Evolutionary conservation across 1,140 invertebrate genomes (phyloP).

Genomic region (Drosophila ambigua): DNA sequence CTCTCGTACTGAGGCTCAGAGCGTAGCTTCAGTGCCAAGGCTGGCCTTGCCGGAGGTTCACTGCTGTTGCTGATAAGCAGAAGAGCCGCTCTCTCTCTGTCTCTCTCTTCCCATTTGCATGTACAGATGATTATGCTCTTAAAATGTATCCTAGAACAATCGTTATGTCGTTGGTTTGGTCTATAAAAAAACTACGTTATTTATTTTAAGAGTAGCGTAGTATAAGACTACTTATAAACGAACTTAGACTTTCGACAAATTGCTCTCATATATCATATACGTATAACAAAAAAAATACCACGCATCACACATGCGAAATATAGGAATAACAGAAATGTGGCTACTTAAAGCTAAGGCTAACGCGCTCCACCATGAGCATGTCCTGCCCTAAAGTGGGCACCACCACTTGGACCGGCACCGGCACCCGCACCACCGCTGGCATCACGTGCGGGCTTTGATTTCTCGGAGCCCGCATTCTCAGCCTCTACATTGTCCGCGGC

Average conservation of each 20-base stretch:
- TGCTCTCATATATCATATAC: constrained; percentile 17
- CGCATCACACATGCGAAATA: constrained; percentile 57
- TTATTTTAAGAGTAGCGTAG: constrained; percentile 37
- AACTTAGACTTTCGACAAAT: constrained; percentile 45
- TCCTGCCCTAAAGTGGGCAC: constrained; percentile 55
- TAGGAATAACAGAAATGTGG: constrained; percentile 54
- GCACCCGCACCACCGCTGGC: neutral
- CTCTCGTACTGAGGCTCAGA: constrained; percentile 60
- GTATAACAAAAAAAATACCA: constrained; percentile 54
- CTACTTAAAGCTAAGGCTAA: constrained; percentile 28
- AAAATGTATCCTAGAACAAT: constrained; percentile 2
- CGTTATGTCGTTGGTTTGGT: neutral
- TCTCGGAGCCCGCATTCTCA: constrained; percentile 7
- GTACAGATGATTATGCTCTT: constrained; percentile 5
- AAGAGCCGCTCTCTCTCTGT: constrained; percentile 33
- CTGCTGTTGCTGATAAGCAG: constrained; percentile 58
- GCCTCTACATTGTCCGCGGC: constrained; percentile 26
- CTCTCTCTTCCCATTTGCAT: neutral
- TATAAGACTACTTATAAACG: constrained; percentile 47
- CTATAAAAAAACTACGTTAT: constrained; percentile 48
- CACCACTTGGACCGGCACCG: constrained; percentile 17
- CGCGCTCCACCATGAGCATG: constrained; percentile 65
- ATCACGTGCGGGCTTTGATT: constrained; percentile 11
- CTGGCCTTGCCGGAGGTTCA: constrained; percentile 68
- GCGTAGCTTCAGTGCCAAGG: constrained; percentile 33